These are phyloP conservation scores for Anodontia alba DNA, from an alignment of 2,888 invertebrate genomes.

Conservation along the genomic window DNA sequence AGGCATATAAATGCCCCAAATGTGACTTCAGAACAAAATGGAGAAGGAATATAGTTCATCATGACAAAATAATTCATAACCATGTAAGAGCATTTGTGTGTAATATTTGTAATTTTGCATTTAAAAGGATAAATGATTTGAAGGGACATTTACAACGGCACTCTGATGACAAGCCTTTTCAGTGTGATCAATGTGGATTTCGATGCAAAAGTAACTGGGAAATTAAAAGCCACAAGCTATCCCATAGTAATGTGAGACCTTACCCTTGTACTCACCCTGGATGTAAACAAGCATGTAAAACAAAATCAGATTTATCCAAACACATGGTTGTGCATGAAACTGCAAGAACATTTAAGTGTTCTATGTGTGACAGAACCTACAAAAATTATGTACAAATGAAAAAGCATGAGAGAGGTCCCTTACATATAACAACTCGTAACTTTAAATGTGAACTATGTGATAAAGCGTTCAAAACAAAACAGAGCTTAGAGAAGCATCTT, in stretches of 20 bases:
- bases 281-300: conserved; percentile 68
- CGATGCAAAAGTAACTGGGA: conserved; percentile 75
- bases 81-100: conserved; percentile 62
- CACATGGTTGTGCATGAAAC: conserved; percentile 69
- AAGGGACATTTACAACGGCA: conserved; percentile 71
- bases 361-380: conserved; percentile 67
- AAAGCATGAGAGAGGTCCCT: conserved; percentile 57
- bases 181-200: conserved; percentile 71
- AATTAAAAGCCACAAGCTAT: conserved; percentile 69
- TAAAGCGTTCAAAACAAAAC: conserved; percentile 65
- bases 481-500: conserved; percentile 64
- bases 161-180: conserved; percentile 68
- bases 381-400: conserved; percentile 51
- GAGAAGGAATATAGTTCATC: conserved; percentile 63
- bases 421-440: conserved; percentile 57
- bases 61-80: conserved; percentile 61
- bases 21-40: conserved; percentile 74
- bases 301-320: conserved; percentile 72
- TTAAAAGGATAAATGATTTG: conserved; percentile 66
- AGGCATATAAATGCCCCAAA: conserved; percentile 62
- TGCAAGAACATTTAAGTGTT: conserved; percentile 60
- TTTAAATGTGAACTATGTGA: conserved; percentile 71
- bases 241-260: conserved; percentile 66
- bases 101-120: conserved; percentile 65
- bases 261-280: conserved; percentile 70